phyloP scores from a whole-genome alignment of 2,113 vertebrate genomes.

The Sinocyclocheilus anshuiensis region DNA sequence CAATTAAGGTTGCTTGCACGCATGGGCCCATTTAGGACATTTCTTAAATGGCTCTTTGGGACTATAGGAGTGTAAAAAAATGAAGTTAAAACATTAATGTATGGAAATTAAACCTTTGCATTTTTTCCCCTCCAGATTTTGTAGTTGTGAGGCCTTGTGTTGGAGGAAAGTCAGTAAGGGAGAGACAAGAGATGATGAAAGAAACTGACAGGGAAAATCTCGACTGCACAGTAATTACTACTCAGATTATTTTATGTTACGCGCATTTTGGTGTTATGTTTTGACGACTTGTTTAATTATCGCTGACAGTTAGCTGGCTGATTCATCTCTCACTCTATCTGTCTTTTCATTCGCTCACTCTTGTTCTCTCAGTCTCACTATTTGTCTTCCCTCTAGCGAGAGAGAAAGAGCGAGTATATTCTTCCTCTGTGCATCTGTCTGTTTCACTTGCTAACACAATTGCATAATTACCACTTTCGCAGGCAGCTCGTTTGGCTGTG shows the following conservation, averaged over 20 bases:
- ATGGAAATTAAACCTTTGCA: conserved; percentile 32
- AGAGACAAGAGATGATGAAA: conserved; percentile 17
- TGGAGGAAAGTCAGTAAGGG: not conserved
- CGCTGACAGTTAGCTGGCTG: conserved; percentile 8
- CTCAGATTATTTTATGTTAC: conserved; percentile 7
- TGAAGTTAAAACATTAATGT: conserved; percentile 6
- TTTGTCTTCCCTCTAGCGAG: conserved; percentile 22
- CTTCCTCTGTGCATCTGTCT: conserved; percentile 5
- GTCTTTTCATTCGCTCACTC: conserved; percentile 20
- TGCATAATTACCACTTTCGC: conserved; percentile 29
- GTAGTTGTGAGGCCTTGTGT: not conserved
- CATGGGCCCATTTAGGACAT: conserved; percentile 11
- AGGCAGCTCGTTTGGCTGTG: not conserved
- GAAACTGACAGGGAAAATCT: not conserved
- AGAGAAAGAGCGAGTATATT: not conserved
- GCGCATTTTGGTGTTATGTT: not conserved
- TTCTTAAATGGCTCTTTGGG: conserved; percentile 18
- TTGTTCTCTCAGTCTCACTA: not conserved
- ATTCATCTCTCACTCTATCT: conserved; percentile 29
- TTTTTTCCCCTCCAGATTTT: not conserved
- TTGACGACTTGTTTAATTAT: conserved; percentile 37
- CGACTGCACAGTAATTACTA: conserved; percentile 15
- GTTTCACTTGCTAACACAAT: conserved; percentile 26
- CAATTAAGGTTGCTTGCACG: conserved; percentile 29
- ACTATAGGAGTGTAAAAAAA: conserved; percentile 19